Evolutionary conservation across 2,888 invertebrate genomes (phyloP).

Genomic region (Cheilosia variabilis): DNA sequence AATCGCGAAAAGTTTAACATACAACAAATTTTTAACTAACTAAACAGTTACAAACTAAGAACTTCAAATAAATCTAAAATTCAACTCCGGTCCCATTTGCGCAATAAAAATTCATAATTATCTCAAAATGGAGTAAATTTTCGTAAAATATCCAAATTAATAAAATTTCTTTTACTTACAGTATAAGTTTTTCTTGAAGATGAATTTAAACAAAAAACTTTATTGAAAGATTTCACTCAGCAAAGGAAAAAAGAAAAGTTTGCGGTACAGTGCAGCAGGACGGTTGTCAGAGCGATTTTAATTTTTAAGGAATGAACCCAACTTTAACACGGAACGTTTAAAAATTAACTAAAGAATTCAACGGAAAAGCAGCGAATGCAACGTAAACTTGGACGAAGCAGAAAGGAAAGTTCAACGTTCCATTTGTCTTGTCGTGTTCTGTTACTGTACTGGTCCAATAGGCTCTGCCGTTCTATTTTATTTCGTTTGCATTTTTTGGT

Average conservation of each 20-base stretch:
- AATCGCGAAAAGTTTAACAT: not conserved
- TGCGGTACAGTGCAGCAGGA: constrained; percentile 41
- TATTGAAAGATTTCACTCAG: constrained; percentile 38
- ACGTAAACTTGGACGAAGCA: constrained; percentile 5
- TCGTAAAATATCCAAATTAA: not conserved
- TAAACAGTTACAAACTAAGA: not conserved
- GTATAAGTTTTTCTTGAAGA: constrained; percentile 1
- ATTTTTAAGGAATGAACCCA: constrained; percentile 45
- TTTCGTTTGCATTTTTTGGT: not conserved
- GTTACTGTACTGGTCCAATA: constrained; percentile 40
- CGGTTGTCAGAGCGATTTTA: constrained; percentile 37
- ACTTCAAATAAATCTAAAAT: not conserved
- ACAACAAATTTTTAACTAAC: not conserved
- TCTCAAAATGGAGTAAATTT: constrained; percentile 1
- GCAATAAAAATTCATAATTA: not conserved
- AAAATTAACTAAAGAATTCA: constrained; percentile 72
- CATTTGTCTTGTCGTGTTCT: constrained; percentile 30
- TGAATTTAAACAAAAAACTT: constrained; percentile 36
- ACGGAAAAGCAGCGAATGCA: constrained; percentile 54
- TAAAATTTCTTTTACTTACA: constrained; percentile 7
- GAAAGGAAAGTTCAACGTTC: constrained; percentile 59
- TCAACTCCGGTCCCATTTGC: not conserved
- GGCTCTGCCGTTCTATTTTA: constrained; percentile 17
- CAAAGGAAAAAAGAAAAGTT: constrained; percentile 12
- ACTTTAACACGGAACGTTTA: constrained; percentile 65